These are phyloP conservation scores for Ischnus inquisitorius DNA, from an alignment of 2,888 invertebrate genomes.

Conservation along the genomic window DNA sequence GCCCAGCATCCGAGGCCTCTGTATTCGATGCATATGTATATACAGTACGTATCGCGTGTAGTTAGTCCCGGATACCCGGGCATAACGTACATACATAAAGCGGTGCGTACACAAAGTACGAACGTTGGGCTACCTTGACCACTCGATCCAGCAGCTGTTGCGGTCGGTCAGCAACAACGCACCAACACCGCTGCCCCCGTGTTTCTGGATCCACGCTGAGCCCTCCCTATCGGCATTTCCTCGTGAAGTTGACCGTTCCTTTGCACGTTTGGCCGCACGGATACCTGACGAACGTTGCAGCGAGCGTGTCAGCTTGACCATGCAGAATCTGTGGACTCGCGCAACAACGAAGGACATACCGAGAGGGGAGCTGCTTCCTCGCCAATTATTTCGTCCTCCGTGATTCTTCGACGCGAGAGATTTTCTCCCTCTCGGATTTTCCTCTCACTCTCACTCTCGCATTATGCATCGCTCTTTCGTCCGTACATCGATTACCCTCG, in stretches of 20 bases:
- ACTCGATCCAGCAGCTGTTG: constrained; percentile 72
- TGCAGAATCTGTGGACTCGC: neutral
- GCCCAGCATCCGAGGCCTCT: constrained; percentile 20
- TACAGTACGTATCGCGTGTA: neutral
- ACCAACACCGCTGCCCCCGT: constrained; percentile 43
- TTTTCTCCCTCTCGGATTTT: constrained; percentile 54
- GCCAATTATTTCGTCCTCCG: constrained; percentile 67
- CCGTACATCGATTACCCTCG: constrained; percentile 59
- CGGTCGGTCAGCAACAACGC: constrained; percentile 49
- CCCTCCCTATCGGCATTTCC: neutral
- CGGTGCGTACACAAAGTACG: constrained; percentile 31
- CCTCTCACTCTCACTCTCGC: constrained; percentile 41
- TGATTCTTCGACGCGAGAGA: constrained; percentile 56
- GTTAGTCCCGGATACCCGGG: constrained; percentile 10
- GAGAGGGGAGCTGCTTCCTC: constrained; percentile 29
- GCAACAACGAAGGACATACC: constrained; percentile 17
- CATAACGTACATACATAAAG: constrained; percentile 45
- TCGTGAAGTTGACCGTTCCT: constrained; percentile 33
- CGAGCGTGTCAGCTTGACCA: constrained; percentile 17
- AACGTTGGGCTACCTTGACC: constrained; percentile 29
- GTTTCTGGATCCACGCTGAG: constrained; percentile 7
- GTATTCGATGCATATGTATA: constrained; percentile 20
- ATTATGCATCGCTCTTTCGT: constrained; percentile 54
- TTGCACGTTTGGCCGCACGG: neutral
- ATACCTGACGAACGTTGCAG: neutral